These are phyloP conservation scores for Ochotona princeps DNA, from an alignment of 2,113 vertebrate species.

Conservation along the genomic window DNA sequence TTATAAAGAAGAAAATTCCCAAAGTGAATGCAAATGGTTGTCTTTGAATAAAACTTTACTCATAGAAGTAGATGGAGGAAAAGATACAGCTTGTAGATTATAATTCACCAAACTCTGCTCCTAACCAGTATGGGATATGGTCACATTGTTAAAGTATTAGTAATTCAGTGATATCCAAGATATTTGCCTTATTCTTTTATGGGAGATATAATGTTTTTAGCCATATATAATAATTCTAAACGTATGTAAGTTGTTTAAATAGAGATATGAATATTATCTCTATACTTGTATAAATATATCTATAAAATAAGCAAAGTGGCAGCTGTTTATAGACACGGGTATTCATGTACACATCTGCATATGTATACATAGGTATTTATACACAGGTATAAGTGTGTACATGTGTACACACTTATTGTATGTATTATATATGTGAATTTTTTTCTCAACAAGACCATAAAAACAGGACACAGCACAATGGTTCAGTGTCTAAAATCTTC, in stretches of 20 bases:
- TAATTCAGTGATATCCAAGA: slow-evolving; percentile 1
- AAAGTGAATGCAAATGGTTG: no score
- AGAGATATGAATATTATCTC: no score
- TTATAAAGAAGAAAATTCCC: no score
- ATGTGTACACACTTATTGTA: not conserved
- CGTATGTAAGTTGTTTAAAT: no score
- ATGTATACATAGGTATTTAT: not conserved
- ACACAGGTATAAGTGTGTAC: not conserved
- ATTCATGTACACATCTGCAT: not conserved
- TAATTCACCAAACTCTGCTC: slow-evolving; percentile 2
- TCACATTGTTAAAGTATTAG: slow-evolving; percentile 33
- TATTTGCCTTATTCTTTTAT: not conserved
- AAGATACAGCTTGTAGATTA: not conserved
- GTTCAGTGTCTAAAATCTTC: no score
- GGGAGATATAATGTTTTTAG: not conserved
- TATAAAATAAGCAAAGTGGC: not conserved
- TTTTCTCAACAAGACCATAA: not conserved
- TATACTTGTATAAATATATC: no score
- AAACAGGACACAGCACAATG: no score
- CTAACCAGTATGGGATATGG: slow-evolving; percentile 22
- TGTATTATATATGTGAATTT: not conserved
- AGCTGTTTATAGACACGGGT: not conserved
- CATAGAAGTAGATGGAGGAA: not conserved
- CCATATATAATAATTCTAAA: not conserved
- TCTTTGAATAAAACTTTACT: slow-evolving; percentile 21